Evolutionary conservation across 1,140 invertebrate genomes (phyloP).

Genomic region (Myzus persicae): DNA sequence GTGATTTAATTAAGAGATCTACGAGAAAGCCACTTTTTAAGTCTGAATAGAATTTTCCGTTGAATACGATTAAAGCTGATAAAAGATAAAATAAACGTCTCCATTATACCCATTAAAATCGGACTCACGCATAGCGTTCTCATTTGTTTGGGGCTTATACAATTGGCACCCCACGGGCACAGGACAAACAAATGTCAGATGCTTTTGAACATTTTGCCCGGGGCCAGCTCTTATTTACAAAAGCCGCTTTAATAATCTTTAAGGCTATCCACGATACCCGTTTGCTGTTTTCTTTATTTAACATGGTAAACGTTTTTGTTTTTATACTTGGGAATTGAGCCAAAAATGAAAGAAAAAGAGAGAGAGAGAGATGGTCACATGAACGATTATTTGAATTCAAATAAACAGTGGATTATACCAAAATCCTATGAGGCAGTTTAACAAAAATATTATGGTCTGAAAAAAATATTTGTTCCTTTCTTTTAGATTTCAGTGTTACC

Average conservation of each 20-base stretch:
- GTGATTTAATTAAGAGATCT: neutral
- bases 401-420: neutral
- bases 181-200: slow-evolving; percentile 23
- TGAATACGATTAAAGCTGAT: neutral
- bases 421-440: neutral
- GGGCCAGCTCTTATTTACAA: neutral
- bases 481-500: neutral
- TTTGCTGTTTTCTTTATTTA: neutral
- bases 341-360: neutral
- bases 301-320: slow-evolving; percentile 10
- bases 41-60: neutral
- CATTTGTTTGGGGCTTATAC: neutral
- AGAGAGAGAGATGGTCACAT: neutral
- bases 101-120: neutral
- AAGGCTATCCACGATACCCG: neutral
- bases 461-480: neutral
- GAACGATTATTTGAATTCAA: neutral
- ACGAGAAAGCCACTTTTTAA: neutral
- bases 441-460: neutral
- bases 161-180: neutral
- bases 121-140: neutral
- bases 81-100: neutral
- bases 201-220: neutral
- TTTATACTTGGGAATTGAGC: neutral
- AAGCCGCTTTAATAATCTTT: slow-evolving; percentile 23